These are phyloP conservation scores for Macropus fuliginosus DNA, from an alignment of 2,797 vertebrate genomes.

Conservation along the genomic window DNA sequence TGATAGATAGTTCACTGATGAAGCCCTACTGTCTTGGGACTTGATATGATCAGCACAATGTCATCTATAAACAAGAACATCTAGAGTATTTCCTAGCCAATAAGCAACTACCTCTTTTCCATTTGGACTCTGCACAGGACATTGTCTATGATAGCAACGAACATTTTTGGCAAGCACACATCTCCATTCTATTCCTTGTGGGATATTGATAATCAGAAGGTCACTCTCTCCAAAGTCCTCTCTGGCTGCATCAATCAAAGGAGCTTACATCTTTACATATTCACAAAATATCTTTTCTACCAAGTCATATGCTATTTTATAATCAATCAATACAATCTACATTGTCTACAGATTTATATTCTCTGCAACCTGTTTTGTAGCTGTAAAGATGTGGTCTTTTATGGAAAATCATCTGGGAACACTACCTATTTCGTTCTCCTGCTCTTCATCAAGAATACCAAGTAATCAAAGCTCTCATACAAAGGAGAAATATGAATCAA, in stretches of 20 bases:
- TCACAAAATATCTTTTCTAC: not conserved
- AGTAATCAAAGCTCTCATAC: not conserved
- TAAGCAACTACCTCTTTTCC: not conserved
- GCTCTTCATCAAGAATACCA: not conserved
- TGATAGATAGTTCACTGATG: not conserved
- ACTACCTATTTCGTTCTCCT: not conserved
- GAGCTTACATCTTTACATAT: no score
- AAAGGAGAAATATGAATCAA: not conserved
- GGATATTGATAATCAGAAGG: no score
- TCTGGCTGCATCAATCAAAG: no score
- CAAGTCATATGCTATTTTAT: not conserved
- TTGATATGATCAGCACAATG: not conserved
- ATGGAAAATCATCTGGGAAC: not conserved
- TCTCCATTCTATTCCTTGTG: no score
- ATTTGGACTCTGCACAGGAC: not conserved
- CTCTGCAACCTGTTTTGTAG: not conserved
- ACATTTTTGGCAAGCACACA: no score
- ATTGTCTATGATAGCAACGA: no score
- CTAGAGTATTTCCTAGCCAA: not conserved
- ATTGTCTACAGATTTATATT: not conserved
- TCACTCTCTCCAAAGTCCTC: no score
- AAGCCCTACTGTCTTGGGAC: not conserved
- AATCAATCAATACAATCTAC: not conserved
- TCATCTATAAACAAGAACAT: not conserved
- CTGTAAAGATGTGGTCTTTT: not conserved